These are phyloP conservation scores for Enteromius afrohamiltoni DNA, from an alignment of 2,797 vertebrate genomes.

Conservation along the genomic window DNA sequence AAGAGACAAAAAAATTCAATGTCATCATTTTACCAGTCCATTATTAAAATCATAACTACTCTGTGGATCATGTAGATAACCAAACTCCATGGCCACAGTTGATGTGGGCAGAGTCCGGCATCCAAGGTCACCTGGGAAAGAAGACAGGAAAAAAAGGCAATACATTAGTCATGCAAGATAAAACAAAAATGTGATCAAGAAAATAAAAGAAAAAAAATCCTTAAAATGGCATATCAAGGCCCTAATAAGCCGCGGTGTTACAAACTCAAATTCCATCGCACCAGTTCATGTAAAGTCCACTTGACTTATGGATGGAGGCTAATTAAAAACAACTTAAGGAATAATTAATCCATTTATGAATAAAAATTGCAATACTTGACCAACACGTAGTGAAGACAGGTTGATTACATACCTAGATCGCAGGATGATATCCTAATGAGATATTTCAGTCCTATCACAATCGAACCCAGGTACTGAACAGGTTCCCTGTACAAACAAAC, in stretches of 20 bases:
- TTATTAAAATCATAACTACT: conserved; percentile 13
- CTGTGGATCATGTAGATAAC: background rate
- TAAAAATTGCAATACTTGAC: conserved; percentile 71
- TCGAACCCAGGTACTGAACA: conserved; percentile 85
- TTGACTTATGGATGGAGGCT: conserved; percentile 18
- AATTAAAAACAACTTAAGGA: conserved; percentile 29
- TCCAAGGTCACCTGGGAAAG: conserved; percentile 14
- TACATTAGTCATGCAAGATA: background rate
- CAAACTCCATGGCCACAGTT: conserved; percentile 49
- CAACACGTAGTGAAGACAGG: conserved; percentile 85
- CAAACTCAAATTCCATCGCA: conserved; percentile 19
- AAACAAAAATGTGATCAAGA: background rate
- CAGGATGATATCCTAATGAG: conserved; percentile 87
- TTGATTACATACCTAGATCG: conserved; percentile 88
- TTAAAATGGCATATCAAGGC: background rate
- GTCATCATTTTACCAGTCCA: background rate
- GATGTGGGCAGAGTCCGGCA: conserved; percentile 42
- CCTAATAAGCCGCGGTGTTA: conserved; percentile 21
- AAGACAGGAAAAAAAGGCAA: conserved; percentile 26
- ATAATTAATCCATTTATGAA: conserved; percentile 33
- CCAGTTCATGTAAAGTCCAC: background rate
- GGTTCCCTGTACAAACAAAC: conserved; percentile 84
- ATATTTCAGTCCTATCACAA: conserved; percentile 87
- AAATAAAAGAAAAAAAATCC: background rate
- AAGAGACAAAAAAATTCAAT: background rate